Evolutionary conservation across 2,113 vertebrate species (phyloP).

Genomic region (Sorex araneus): DNA sequence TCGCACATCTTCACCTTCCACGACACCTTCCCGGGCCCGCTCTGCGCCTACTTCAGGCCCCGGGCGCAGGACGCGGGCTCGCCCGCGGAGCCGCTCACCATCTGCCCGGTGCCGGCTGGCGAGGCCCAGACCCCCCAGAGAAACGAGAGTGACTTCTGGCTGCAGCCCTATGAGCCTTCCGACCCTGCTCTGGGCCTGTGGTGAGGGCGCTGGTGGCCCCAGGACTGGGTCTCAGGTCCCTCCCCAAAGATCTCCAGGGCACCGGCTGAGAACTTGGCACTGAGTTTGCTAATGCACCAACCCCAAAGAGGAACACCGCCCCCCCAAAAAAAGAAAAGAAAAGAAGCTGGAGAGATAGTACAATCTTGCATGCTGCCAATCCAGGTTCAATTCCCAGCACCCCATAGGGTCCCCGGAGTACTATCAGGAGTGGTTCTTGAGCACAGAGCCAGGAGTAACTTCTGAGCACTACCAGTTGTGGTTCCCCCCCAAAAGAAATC

Average conservation of each 20-base stretch:
- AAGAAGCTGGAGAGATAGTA: too few relatives aligned
- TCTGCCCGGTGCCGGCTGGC: conserved; percentile 60
- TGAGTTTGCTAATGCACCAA: background rate
- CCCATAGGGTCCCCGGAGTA: too few relatives aligned
- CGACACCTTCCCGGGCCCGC: conserved; percentile 87
- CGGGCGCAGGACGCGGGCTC: conserved; percentile 70
- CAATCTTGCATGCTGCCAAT: too few relatives aligned
- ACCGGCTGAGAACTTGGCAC: background rate
- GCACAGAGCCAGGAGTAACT: too few relatives aligned
- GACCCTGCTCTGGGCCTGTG: background rate
- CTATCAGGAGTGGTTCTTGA: too few relatives aligned
- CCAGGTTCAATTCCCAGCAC: too few relatives aligned
- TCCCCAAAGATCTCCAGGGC: too few relatives aligned
- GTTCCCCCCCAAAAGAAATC: too few relatives aligned
- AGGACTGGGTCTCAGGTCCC: background rate
- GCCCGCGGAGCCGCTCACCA: conserved; percentile 68
- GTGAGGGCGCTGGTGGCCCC: background rate
- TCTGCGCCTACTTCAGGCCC: conserved; percentile 91
- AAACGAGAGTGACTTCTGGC: conserved; percentile 2
- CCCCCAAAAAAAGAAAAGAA: too few relatives aligned
- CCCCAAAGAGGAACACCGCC: background rate
- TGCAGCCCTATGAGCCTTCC: conserved; percentile 50
- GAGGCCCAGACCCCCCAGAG: background rate
- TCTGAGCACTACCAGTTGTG: too few relatives aligned
- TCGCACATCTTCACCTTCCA: conserved; percentile 93